Evolutionary conservation across 2,113 vertebrate species (phyloP).

Genomic region (Carassius gibelio): DNA sequence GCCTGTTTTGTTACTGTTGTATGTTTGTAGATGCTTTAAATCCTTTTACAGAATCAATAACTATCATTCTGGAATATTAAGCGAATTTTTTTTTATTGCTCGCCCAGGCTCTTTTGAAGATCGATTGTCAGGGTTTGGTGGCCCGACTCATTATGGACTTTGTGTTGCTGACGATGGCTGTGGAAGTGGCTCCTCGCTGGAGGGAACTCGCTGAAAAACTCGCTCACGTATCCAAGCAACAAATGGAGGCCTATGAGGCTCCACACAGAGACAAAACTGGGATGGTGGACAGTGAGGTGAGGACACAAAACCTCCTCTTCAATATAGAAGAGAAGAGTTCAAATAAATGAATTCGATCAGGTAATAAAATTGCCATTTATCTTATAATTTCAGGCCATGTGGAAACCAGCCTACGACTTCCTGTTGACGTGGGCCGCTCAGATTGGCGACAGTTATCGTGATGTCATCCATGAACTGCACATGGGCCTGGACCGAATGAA

Average conservation of each 20-base stretch:
- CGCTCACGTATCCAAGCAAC: conserved; percentile 87
- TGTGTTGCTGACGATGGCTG: conserved; percentile 90
- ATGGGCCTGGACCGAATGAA: conserved; percentile 94
- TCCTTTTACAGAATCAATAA: too few species aligned
- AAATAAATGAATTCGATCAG: background rate
- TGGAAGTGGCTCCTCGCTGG: conserved; percentile 97
- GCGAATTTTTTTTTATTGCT: background rate
- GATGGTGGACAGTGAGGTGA: conserved; percentile 88
- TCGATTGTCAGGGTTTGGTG: conserved; percentile 97
- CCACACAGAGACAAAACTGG: conserved; percentile 89
- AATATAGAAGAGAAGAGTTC: background rate
- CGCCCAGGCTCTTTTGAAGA: conserved; percentile 88
- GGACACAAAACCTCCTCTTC: conserved; percentile 13
- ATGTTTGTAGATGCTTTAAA: background rate
- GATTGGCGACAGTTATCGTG: conserved; percentile 95
- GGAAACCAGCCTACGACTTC: conserved; percentile 97
- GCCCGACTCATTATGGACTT: conserved; percentile 91
- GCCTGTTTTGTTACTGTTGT: background rate
- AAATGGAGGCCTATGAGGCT: conserved; percentile 96
- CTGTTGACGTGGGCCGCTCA: conserved; percentile 95
- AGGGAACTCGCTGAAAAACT: conserved; percentile 94
- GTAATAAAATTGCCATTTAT: background rate
- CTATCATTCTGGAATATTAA: too few species aligned
- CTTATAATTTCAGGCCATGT: conserved; percentile 85
- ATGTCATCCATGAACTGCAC: conserved; percentile 96